Conservation (phyloP, 2,888 invertebrate species). For the Polyommatus iphigenia region DNA sequence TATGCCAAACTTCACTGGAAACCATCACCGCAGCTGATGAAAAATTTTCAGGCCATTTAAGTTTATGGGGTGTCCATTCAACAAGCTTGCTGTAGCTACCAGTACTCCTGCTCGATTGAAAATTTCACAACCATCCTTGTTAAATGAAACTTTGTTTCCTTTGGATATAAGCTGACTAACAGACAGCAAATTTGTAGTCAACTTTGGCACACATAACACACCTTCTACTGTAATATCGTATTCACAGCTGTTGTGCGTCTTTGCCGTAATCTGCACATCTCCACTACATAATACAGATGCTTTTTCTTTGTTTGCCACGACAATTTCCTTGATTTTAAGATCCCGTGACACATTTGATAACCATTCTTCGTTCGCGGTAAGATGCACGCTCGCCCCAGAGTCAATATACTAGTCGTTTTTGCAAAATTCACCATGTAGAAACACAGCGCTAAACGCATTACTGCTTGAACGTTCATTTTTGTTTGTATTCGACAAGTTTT, state of each 20-base stretch:
- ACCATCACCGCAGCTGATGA: constrained; percentile 31
- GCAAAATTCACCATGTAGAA: constrained; percentile 42
- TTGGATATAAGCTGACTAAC: constrained; percentile 40
- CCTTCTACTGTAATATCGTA: constrained; percentile 39
- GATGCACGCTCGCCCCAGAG: constrained; percentile 43
- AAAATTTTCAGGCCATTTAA: constrained; percentile 34
- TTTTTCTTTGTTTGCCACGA: constrained; percentile 39
- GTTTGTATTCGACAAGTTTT: constrained; percentile 38
- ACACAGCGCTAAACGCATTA: constrained; percentile 44
- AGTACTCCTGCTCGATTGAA: constrained; percentile 37
- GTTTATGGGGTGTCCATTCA: constrained; percentile 43
- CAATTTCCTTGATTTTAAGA: constrained; percentile 35
- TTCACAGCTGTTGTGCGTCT: constrained; percentile 32
- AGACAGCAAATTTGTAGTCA: constrained; percentile 39
- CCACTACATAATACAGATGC: constrained; percentile 37
- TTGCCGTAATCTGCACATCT: constrained; percentile 37
- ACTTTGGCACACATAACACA: constrained; percentile 39
- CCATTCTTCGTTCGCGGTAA: constrained; percentile 38
- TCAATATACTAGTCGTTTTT: constrained; percentile 44
- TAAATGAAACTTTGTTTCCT: constrained; percentile 43
- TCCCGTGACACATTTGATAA: constrained; percentile 34
- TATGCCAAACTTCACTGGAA: constrained; percentile 41
- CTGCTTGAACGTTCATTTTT: constrained; percentile 37
- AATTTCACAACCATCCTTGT: constrained; percentile 41
- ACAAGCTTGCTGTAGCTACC: constrained; percentile 40